Percentiles rank a stretch among this genome's conserved stretches.
phyloP scores from a whole-genome alignment of 2,113 vertebrate species.

The Patagioenas fasciata region DNA sequence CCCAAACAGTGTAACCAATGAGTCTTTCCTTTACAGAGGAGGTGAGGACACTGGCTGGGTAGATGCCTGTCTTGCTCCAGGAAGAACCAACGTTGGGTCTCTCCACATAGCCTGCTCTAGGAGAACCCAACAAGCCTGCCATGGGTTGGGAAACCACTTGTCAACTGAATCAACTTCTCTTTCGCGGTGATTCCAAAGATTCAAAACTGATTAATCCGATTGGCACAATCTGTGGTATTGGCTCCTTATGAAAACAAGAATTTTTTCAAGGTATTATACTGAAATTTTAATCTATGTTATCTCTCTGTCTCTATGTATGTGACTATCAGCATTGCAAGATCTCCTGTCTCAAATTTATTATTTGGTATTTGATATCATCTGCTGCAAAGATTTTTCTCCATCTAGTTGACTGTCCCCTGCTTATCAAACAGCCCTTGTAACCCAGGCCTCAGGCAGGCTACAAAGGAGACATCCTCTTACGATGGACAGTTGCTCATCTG shows the following conservation, averaged over 20 bases:
- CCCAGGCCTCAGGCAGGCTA: neutral
- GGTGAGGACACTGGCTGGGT: neutral
- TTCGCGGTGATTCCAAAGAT: neutral
- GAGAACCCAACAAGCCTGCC: neutral
- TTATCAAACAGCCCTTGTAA: neutral
- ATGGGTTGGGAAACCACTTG: neutral
- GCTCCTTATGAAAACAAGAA: neutral
- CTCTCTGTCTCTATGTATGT: neutral
- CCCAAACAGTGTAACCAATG: neutral
- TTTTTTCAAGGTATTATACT: neutral
- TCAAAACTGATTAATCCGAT: neutral
- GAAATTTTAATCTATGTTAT: neutral
- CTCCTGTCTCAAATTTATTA: neutral
- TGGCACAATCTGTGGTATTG: neutral
- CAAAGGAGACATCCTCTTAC: neutral
- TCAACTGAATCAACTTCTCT: neutral
- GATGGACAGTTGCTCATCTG: neutral
- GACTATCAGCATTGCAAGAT: neutral
- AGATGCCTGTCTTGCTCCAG: neutral
- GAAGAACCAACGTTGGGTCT: rapidly evolving
- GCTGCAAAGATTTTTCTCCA: neutral
- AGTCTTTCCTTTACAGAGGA: neutral
- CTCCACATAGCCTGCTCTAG: neutral
- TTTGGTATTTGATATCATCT: neutral
- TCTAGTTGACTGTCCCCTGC: neutral